Evolutionary conservation across 2,888 invertebrate genomes (phyloP).

Genomic region (Anorthoa munda): DNA sequence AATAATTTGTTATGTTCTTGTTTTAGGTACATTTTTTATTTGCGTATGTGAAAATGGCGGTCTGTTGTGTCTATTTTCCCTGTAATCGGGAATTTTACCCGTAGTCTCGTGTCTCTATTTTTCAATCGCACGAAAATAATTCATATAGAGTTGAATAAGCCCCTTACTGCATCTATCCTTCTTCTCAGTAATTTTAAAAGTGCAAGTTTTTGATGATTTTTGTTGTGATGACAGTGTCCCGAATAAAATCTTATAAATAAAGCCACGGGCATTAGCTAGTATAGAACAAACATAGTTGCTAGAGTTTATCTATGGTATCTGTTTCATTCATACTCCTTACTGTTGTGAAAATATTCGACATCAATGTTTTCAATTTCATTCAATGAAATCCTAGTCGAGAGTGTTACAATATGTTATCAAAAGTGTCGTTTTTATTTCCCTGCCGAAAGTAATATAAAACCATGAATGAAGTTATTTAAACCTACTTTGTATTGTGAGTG

Average conservation of each 20-base stretch:
- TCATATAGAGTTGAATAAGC: not conserved
- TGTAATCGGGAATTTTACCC: not conserved
- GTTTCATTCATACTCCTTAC: constrained; percentile 46
- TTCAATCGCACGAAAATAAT: not conserved
- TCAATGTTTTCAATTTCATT: constrained; percentile 48
- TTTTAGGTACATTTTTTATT: constrained; percentile 3
- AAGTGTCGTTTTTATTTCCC: constrained; percentile 38
- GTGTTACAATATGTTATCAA: constrained; percentile 39
- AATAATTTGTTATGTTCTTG: constrained; percentile 36
- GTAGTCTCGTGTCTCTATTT: no score
- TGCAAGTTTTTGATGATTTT: no score
- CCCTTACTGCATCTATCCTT: not conserved
- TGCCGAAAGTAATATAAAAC: constrained; percentile 35
- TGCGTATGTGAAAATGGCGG: not conserved
- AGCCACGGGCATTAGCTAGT: not conserved
- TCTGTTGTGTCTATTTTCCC: not conserved
- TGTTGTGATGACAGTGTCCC: no score
- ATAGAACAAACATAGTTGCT: not conserved
- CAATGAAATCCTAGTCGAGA: constrained; percentile 38
- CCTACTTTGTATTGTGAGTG: constrained; percentile 3
- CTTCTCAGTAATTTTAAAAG: no score
- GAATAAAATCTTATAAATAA: not conserved
- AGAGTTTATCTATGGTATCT: constrained; percentile 30
- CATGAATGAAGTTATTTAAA: constrained; percentile 32
- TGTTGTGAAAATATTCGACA: constrained; percentile 46